phyloP scores from a whole-genome alignment of 2,797 vertebrate genomes.

The Clarias platycephalus region DNA sequence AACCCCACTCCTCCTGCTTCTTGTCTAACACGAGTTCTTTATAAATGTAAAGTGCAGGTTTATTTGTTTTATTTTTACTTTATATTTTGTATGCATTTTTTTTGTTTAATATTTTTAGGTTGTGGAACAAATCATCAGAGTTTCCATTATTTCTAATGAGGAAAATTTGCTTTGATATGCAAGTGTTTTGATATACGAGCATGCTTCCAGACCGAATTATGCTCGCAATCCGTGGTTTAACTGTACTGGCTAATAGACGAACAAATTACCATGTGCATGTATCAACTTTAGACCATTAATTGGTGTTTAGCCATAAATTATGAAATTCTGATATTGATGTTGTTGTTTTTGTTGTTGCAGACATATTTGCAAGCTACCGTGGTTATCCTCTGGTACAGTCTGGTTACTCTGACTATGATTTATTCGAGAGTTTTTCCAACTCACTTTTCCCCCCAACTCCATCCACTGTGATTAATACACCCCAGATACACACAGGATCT shows the following conservation, averaged over 20 bases:
- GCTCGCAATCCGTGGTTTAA: neutral
- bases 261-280: neutral
- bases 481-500: conserved; percentile 63
- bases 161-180: no score
- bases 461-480: conserved; percentile 53
- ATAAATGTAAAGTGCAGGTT: no score
- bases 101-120: no score
- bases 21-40: no score
- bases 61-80: no score
- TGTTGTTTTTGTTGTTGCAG: conserved; percentile 54
- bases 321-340: neutral
- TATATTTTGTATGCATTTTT: no score
- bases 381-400: conserved; percentile 66
- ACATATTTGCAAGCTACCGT: conserved; percentile 75
- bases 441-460: conserved; percentile 56
- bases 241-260: neutral
- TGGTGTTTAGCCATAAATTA: neutral
- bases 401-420: conserved; percentile 69
- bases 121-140: no score
- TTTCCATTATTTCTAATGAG: no score
- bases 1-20: no score
- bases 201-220: no score
- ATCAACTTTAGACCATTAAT: neutral
- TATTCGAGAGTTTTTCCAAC: conserved; percentile 67
- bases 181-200: no score